A percentile compares a stretch with the other conserved stretches of the same genome.
These are phyloP conservation scores for Antheraea yamamai DNA, from an alignment of 2,888 invertebrate species.

Conservation along the genomic window DNA sequence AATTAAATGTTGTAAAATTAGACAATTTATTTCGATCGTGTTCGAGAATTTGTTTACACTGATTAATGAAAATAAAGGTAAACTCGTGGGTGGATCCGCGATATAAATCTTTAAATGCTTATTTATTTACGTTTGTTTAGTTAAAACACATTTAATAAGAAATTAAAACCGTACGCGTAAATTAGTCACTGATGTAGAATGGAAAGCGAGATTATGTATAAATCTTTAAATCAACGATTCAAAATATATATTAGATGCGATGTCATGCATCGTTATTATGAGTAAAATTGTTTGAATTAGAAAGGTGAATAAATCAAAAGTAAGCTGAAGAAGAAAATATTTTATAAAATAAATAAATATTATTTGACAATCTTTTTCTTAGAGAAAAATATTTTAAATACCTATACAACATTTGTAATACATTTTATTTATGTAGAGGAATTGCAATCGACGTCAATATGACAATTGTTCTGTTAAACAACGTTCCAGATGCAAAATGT, in stretches of 20 bases:
- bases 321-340: not conserved
- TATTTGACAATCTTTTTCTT: too few relatives aligned
- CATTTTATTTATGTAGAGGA: too few relatives aligned
- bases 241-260: not conserved
- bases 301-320: not conserved
- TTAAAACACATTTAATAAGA: not conserved
- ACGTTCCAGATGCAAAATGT: not conserved
- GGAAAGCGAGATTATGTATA: not conserved
- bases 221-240: not conserved
- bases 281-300: not conserved
- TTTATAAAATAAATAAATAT: too few relatives aligned
- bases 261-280: not conserved
- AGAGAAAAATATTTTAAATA: too few relatives aligned
- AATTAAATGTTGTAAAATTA: not conserved
- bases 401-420: too few relatives aligned
- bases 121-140: slow-evolving; percentile 16
- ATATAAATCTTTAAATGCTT: slow-evolving; percentile 13
- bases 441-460: not conserved
- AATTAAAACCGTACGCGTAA: not conserved
- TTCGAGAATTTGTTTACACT: not conserved
- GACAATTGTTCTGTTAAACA: not conserved
- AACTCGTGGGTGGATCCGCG: not conserved
- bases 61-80: not conserved
- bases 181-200: not conserved
- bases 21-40: not conserved